Evolutionary conservation across 2,888 invertebrate genomes (phyloP).

Genomic region (Fragum whitleyi): DNA sequence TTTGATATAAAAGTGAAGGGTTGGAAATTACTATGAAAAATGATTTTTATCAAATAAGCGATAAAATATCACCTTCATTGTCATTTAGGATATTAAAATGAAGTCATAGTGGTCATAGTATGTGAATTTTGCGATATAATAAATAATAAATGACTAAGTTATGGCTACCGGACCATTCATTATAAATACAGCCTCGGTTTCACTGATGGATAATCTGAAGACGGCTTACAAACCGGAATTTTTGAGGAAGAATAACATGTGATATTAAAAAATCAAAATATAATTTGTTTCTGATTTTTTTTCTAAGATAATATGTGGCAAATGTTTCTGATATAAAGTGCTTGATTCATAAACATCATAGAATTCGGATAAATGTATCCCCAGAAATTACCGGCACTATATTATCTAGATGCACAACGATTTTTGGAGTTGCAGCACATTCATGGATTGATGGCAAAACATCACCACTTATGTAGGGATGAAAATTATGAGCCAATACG

Average conservation of each 20-base stretch:
- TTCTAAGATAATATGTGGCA: background rate
- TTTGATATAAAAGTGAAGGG: background rate
- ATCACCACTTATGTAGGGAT: conserved; percentile 21
- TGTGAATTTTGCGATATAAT: conserved; percentile 11
- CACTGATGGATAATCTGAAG: conserved; percentile 22
- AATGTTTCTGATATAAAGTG: background rate
- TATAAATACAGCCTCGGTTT: conserved; percentile 20
- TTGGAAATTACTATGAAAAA: conserved; percentile 2
- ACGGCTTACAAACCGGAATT: background rate
- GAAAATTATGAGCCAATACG: conserved; percentile 38
- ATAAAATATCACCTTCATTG: conserved; percentile 19
- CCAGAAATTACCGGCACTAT: conserved; percentile 32
- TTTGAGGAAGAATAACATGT: background rate
- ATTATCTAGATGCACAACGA: conserved; percentile 39
- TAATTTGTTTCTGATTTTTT: too few species aligned
- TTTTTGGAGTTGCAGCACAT: conserved; percentile 45
- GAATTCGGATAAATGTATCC: conserved; percentile 6
- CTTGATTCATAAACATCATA: background rate
- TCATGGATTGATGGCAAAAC: conserved; percentile 49
- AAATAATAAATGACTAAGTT: conserved; percentile 22
- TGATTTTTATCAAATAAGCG: conserved; percentile 10
- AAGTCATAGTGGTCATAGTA: conserved; percentile 18
- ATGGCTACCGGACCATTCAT: conserved; percentile 16
- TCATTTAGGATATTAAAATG: conserved; percentile 21
- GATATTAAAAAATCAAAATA: background rate